Conservation (phyloP, 1,140 invertebrate genomes). For the Rhysida immarginata region DNA sequence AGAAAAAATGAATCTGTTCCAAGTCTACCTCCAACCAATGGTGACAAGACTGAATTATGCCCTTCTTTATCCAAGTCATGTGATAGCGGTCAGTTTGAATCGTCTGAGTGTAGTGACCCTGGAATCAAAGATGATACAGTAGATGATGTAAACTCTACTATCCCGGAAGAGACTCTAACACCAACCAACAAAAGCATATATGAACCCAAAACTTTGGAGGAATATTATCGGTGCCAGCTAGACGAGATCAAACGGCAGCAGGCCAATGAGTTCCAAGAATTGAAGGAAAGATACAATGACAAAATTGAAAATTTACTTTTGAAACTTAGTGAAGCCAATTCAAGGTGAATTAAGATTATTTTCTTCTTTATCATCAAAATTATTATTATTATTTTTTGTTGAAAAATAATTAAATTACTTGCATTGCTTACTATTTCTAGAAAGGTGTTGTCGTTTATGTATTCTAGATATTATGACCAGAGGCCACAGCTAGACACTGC, state of each 20-base stretch:
- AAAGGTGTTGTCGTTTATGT: not conserved
- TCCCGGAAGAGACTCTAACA: not conserved
- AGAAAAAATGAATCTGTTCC: not conserved
- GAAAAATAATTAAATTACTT: not conserved
- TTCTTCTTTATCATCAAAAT: not conserved
- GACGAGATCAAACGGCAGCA: constrained; percentile 48
- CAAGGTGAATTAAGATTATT: constrained; percentile 21
- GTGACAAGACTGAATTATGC: not conserved
- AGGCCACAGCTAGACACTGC: constrained; percentile 27
- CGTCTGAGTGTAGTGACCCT: not conserved
- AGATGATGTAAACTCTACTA: not conserved
- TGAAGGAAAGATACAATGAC: constrained; percentile 52
- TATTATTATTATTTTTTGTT: not conserved
- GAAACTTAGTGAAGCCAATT: constrained; percentile 60
- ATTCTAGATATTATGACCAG: constrained; percentile 27
- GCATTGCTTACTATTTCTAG: not conserved
- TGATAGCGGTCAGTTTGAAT: constrained; percentile 5
- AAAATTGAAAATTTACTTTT: constrained; percentile 56
- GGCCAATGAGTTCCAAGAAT: constrained; percentile 38
- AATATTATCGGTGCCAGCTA: constrained; percentile 40
- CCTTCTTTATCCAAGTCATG: not conserved
- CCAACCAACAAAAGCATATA: not conserved
- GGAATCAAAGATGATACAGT: not conserved
- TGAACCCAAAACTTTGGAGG: not conserved
- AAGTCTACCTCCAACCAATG: not conserved